Percentiles rank a stretch among this genome's conserved stretches.
Conservation (phyloP, 2,888 invertebrate species). For the Drosophila cyrtoloma region DNA sequence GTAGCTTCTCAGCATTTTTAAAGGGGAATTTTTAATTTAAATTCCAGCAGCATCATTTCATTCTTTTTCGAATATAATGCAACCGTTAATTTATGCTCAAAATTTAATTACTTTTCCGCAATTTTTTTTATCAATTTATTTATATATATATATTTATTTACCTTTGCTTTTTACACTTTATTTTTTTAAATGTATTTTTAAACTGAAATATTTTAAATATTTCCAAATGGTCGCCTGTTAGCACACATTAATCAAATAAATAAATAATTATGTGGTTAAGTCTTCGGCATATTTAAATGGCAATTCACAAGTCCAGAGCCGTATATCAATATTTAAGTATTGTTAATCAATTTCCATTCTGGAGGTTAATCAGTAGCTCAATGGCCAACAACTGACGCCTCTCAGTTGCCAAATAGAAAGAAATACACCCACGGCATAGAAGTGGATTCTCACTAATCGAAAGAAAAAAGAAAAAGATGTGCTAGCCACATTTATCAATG, state of each 20-base stretch:
- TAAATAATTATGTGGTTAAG: not conserved
- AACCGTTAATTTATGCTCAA: not conserved
- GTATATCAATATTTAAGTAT: not conserved
- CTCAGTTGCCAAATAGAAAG: conserved; percentile 22
- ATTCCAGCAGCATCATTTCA: not conserved
- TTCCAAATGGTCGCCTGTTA: not conserved
- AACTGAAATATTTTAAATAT: not conserved
- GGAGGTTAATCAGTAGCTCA: conserved; percentile 34
- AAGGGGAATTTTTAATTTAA: not conserved
- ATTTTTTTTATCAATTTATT: not conserved
- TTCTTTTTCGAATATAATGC: not conserved
- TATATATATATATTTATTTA: not conserved
- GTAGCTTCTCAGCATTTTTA: not conserved
- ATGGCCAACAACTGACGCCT: not conserved
- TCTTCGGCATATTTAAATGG: not conserved
- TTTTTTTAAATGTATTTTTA: not conserved
- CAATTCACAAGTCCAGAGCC: not conserved
- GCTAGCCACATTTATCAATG: conserved; percentile 49
- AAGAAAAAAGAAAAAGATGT: conserved; percentile 16
- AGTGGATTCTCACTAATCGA: conserved; percentile 10
- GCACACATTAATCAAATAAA: not conserved
- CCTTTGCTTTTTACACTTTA: not conserved
- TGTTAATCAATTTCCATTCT: conserved; percentile 4
- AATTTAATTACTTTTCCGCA: not conserved
- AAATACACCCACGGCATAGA: conserved; percentile 27